phyloP scores from a whole-genome alignment of 2,113 vertebrate species.

The Siphamia tubifer region DNA sequence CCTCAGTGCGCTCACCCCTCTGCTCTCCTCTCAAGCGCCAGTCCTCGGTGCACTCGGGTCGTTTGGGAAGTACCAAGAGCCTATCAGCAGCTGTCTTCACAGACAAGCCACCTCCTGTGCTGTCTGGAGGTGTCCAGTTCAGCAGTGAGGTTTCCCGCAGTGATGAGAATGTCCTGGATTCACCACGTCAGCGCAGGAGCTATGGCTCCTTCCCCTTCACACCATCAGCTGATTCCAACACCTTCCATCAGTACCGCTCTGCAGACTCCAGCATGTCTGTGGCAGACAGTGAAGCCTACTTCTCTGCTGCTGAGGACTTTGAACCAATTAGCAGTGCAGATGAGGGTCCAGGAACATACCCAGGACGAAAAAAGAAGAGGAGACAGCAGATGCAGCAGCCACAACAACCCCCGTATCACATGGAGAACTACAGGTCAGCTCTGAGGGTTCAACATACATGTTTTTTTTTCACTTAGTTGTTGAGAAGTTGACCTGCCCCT shows the following conservation, averaged over 20 bases:
- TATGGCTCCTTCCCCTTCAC: constrained; percentile 97
- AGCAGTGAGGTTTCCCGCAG: constrained; percentile 95
- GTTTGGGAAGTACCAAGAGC: constrained; percentile 95
- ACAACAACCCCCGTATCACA: constrained; percentile 83
- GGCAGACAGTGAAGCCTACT: constrained; percentile 98
- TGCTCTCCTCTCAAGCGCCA: constrained; percentile 92
- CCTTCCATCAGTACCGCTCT: constrained; percentile 96
- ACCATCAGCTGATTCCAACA: constrained; percentile 93
- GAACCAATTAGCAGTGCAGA: constrained; percentile 94
- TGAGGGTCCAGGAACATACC: constrained; percentile 96
- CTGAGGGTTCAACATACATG: background rate
- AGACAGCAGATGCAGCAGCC: constrained; percentile 85
- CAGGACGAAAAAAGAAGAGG: constrained; percentile 92
- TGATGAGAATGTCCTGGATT: constrained; percentile 94
- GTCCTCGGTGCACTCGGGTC: constrained; percentile 89
- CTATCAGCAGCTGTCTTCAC: constrained; percentile 91
- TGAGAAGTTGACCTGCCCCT: no score
- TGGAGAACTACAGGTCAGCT: constrained; percentile 74
- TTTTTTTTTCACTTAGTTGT: no score
- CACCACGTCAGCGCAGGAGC: constrained; percentile 92
- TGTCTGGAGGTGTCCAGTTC: constrained; percentile 89
- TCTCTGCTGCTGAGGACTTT: constrained; percentile 95
- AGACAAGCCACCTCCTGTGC: constrained; percentile 84
- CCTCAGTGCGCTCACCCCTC: constrained; percentile 87
- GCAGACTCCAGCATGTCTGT: constrained; percentile 97